Evolutionary conservation across 1,140 invertebrate species (phyloP), one percentile per base, ranked within the genome.

Genomic region (Holotrichia oblita): DNA sequence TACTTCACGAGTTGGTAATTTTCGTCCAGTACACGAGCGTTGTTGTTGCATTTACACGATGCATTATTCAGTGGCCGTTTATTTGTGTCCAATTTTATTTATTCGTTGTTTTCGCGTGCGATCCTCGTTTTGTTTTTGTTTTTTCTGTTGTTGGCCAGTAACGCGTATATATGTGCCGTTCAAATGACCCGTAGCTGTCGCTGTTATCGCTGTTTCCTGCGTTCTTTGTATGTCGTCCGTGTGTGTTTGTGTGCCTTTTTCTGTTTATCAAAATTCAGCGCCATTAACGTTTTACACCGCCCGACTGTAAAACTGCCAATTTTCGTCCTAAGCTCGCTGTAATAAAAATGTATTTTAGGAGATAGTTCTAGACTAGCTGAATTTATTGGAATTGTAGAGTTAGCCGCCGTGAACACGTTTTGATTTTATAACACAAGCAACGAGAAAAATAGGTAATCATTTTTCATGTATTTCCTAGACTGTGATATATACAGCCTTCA

Each of bases 1-100:
- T 40, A 20, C 22, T 41, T 74, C 40, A 74, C 73, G 73, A 74
- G 73, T 44, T 74, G 34, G 73, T 74, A 74, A 74, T 74, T 34
- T 27, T 40, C 73, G 41, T 41, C 73, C 41, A 41, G 73, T 74
- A 74, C 48, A 55, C 73, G 17, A 41, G 41, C 73, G 40, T 20
- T 10, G 61, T 20, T 10, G 61, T 69, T 44, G 73, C 73, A 74
- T 74, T 42, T 44, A 27, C 73, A 20, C 40, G 73, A 74, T 74
- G 73, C 73, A 74, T 74, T 41, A 74, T 74, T 74, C 73, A 74
- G 41, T 44, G 41, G 73, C 61, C 61, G 61, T 69, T 69, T 69
- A 69, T 69, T 69, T 69, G 61, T 69, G 61, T 69, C 61, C 61
- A 27, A 69, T 69, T 69, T 69, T 69, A 69, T 69, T 69, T 69